Percentiles rank a stretch among this genome's conserved stretches.
These are phyloP conservation scores for Cactoblastis cactorum DNA, from an alignment of 2,888 invertebrate genomes.

Conservation along the genomic window DNA sequence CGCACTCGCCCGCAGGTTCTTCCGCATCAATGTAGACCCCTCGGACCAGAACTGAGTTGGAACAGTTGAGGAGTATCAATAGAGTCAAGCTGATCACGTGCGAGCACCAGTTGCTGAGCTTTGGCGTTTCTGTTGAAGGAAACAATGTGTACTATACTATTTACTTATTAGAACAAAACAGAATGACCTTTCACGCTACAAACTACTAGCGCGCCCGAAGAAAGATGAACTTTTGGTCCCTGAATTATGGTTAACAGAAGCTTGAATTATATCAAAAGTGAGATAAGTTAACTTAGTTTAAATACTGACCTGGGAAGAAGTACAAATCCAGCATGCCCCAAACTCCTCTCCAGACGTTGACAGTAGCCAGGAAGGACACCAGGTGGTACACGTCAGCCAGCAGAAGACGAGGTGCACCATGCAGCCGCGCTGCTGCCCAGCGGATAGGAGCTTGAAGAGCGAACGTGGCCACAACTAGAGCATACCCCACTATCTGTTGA, in stretches of 20 bases:
- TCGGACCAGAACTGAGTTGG: slow-evolving; percentile 91
- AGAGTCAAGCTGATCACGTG: slow-evolving; percentile 86
- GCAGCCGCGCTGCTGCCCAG: slow-evolving; percentile 83
- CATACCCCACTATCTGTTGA: slow-evolving; percentile 86
- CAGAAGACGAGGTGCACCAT: slow-evolving; percentile 83
- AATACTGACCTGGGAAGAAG: slow-evolving; percentile 85
- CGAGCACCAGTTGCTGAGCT: slow-evolving; percentile 89
- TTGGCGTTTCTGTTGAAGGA: slow-evolving; percentile 79
- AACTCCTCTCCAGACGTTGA: slow-evolving; percentile 93
- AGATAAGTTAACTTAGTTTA: no score
- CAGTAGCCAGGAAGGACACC: slow-evolving; percentile 87
- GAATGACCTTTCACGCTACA: no score
- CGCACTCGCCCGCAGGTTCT: slow-evolving; percentile 89
- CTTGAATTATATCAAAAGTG: no score
- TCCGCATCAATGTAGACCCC: slow-evolving; percentile 94
- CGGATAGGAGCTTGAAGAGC: slow-evolving; percentile 86
- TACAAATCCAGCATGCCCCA: slow-evolving; percentile 90
- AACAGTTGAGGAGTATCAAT: slow-evolving; percentile 89
- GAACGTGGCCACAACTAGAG: slow-evolving; percentile 85
- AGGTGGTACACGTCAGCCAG: slow-evolving; percentile 88
- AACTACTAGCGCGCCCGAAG: no score
- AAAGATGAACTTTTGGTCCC: no score
- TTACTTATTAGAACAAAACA: neutral
- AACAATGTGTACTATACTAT: neutral
- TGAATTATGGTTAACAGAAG: no score